Evolutionary conservation across 1,140 invertebrate species (phyloP).

Genomic region (Lepidurus couesii): DNA sequence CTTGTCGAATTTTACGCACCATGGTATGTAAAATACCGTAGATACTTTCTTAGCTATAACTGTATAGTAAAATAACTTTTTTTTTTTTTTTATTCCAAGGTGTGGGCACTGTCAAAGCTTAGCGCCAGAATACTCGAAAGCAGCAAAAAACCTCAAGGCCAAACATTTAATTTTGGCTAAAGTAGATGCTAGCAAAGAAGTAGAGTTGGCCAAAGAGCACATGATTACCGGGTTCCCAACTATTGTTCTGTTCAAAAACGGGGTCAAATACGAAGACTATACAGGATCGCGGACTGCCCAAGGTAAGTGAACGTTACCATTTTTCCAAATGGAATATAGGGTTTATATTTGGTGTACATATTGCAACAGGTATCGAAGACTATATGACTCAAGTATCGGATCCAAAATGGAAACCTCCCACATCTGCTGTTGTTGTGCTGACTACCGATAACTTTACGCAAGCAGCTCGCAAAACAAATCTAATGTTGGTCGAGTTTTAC

Average conservation of each 20-base stretch:
- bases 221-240: conserved; percentile 47
- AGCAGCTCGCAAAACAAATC: conserved; percentile 46
- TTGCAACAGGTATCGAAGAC: conserved; percentile 47
- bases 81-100: conserved; percentile 42
- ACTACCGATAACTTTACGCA: conserved; percentile 52
- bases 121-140: conserved; percentile 43
- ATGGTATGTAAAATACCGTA: conserved; percentile 43
- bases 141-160: conserved; percentile 42
- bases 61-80: background rate
- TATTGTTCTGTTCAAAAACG: conserved; percentile 47
- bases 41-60: background rate
- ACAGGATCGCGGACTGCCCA: conserved; percentile 45
- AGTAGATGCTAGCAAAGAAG: conserved; percentile 51
- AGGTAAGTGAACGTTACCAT: conserved; percentile 39
- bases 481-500: conserved; percentile 58
- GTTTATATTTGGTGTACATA: background rate
- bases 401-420: conserved; percentile 53
- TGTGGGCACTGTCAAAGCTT: conserved; percentile 45
- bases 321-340: background rate
- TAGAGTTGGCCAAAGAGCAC: conserved; percentile 46
- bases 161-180: conserved; percentile 48
- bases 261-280: conserved; percentile 45
- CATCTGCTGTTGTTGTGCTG: conserved; percentile 52
- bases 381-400: conserved; percentile 49
- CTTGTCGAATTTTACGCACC: conserved; percentile 53